phyloP scores from a whole-genome alignment of 2,797 vertebrate species.

The Enteromius trimaculatus region DNA sequence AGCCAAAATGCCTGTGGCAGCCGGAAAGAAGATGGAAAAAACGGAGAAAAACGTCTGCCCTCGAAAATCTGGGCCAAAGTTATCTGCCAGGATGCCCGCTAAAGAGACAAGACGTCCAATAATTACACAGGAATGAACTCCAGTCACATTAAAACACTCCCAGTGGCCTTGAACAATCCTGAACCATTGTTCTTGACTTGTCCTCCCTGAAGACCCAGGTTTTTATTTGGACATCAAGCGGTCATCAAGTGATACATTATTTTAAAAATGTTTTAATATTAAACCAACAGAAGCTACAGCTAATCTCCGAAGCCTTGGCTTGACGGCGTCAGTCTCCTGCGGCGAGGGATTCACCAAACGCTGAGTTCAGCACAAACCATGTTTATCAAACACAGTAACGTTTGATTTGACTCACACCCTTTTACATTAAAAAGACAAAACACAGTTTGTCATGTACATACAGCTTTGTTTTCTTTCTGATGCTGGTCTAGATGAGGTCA shows the following conservation, averaged over 20 bases:
- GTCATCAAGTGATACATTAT: not conserved
- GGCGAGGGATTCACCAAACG: not conserved
- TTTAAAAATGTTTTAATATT: too few relatives aligned
- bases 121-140: not conserved
- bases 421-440: not conserved
- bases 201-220: not conserved
- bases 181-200: not conserved
- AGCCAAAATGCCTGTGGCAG: conserved; percentile 97
- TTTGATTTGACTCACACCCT: not conserved
- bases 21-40: conserved; percentile 98
- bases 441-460: not conserved
- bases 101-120: not conserved
- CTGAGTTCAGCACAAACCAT: not conserved
- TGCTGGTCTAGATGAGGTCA: not conserved
- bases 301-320: not conserved
- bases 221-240: not conserved
- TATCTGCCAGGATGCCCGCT: conserved; percentile 92
- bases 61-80: conserved; percentile 93
- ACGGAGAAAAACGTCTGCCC: conserved; percentile 93
- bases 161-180: not conserved
- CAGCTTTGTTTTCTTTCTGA: not conserved
- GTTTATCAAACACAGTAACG: not conserved
- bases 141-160: not conserved
- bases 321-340: not conserved
- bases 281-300: not conserved